phyloP scores from a whole-genome alignment of 1,140 invertebrate genomes.

The Pentalonia nigronervosa region DNA sequence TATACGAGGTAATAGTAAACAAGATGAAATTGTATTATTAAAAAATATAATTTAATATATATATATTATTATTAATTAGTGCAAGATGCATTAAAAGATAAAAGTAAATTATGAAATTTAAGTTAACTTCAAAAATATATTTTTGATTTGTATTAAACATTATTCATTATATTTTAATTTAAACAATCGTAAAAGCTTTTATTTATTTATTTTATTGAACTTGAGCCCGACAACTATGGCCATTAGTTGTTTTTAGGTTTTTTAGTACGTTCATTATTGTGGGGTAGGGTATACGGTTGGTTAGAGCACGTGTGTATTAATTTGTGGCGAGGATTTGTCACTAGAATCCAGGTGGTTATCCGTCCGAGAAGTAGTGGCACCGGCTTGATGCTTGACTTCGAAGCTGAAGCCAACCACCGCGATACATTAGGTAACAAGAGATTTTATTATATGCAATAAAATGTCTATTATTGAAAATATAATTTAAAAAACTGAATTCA shows the following conservation, averaged over 20 bases:
- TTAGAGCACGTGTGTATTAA: no score
- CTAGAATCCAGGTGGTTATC: no score
- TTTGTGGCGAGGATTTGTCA: no score
- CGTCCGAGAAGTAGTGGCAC: no score
- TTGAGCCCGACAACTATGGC: no score
- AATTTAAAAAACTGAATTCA: not conserved
- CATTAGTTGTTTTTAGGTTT: no score
- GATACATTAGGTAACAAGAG: not conserved
- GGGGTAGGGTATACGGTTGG: no score
- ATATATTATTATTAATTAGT: not conserved
- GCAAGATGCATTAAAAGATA: not conserved
- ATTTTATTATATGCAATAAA: not conserved
- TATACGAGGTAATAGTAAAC: not conserved
- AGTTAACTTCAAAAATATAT: not conserved
- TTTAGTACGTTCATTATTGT: no score
- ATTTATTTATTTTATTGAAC: no score
- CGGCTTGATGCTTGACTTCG: no score
- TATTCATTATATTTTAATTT: not conserved
- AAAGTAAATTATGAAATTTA: not conserved
- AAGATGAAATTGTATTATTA: not conserved
- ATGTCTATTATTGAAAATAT: not conserved
- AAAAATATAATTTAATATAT: not conserved
- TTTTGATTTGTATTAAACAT: not conserved
- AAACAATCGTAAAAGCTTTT: not conserved
- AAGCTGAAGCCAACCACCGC: no score